Evolutionary conservation across 2,113 vertebrate species (phyloP).

Genomic region (Thymallus thymallus): DNA sequence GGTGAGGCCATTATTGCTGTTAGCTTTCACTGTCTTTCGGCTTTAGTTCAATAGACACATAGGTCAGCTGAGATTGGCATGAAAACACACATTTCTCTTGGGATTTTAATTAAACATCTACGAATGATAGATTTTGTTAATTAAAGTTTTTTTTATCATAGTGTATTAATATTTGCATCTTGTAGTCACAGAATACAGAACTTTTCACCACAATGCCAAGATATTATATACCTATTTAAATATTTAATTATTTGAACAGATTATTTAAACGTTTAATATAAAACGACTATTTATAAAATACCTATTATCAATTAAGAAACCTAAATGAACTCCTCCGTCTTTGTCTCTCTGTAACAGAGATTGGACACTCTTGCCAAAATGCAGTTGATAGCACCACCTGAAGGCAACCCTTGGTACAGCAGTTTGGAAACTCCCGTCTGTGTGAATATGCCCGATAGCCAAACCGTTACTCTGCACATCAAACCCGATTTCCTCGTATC

Average conservation of each 20-base stretch:
- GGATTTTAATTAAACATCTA: neutral
- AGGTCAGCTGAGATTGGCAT: neutral
- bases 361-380: slow-evolving; percentile 68
- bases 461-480: slow-evolving; percentile 68
- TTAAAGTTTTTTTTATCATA: too few relatives aligned
- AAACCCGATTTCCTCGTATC: slow-evolving; percentile 78
- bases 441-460: slow-evolving; percentile 74
- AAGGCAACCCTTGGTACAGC: slow-evolving; percentile 67
- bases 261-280: neutral
- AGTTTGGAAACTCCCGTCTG: slow-evolving; percentile 63
- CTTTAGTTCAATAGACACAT: neutral
- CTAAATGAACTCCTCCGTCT: neutral
- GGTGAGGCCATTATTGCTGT: neutral
- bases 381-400: slow-evolving; percentile 63
- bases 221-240: neutral
- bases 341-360: slow-evolving; percentile 46
- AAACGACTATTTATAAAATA: neutral
- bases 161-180: neutral
- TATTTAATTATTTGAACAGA: neutral
- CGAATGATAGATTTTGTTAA: neutral
- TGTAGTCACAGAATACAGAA: neutral
- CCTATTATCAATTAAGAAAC: neutral
- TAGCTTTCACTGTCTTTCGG: neutral
- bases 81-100: neutral
- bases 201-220: neutral